Conservation (phyloP, 2,888 invertebrate species). For the Drosophila conformis region DNA sequence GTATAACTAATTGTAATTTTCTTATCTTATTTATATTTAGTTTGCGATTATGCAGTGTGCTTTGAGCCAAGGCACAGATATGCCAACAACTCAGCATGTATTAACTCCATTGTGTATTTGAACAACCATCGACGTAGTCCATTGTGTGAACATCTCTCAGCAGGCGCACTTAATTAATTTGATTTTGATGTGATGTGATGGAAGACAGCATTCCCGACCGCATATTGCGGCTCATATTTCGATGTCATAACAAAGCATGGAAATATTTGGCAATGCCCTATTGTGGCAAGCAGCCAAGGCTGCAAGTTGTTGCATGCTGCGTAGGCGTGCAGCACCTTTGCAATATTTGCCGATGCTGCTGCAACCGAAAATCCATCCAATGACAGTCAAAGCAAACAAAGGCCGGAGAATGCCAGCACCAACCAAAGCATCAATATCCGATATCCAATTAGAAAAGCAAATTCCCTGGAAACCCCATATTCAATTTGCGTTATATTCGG, state of each 20-base stretch:
- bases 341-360: constrained; percentile 27
- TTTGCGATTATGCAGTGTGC: constrained; percentile 7
- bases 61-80: background rate
- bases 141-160: too few relatives aligned
- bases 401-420: background rate
- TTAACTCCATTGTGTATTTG: background rate
- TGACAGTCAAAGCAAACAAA: constrained; percentile 49
- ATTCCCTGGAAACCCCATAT: background rate
- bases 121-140: too few relatives aligned
- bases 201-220: too few relatives aligned
- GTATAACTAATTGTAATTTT: constrained; percentile 8
- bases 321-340: constrained; percentile 29
- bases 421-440: background rate
- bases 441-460: background rate
- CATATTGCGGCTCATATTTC: too few relatives aligned
- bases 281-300: constrained; percentile 1
- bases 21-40: background rate
- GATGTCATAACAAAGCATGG: background rate
- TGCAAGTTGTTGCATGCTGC: constrained; percentile 17
- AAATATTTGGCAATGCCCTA: too few relatives aligned
- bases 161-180: too few relatives aligned
- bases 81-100: background rate
- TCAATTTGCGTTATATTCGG: background rate
- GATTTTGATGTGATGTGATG: too few relatives aligned
- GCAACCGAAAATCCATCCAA: constrained; percentile 52